Evolutionary conservation across 1,140 invertebrate species (phyloP).

Genomic region (Drosophila pachea): DNA sequence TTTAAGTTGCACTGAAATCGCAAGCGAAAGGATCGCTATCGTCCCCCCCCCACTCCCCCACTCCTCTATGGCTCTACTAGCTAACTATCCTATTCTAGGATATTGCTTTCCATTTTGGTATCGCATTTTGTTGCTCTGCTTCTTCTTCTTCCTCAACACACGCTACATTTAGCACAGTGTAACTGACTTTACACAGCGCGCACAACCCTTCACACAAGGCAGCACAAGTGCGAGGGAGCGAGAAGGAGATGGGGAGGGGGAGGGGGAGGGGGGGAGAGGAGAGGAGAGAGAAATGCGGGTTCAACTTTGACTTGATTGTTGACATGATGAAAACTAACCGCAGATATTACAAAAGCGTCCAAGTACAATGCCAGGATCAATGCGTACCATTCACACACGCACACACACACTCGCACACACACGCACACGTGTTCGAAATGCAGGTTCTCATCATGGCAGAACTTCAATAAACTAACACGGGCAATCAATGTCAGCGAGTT

Average conservation of each 20-base stretch:
- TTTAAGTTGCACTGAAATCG: too few species aligned
- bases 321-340: constrained; percentile 72
- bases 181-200: constrained; percentile 59
- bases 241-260: not conserved
- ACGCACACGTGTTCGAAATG: constrained; percentile 56
- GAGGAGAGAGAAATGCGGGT: constrained; percentile 3
- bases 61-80: constrained; percentile 5
- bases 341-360: constrained; percentile 53
- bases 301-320: constrained; percentile 67
- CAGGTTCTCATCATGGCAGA: constrained; percentile 15
- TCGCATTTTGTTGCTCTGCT: constrained; percentile 11
- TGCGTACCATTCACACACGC: constrained; percentile 12
- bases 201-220: constrained; percentile 12
- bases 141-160: constrained; percentile 30
- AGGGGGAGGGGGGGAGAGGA: not conserved
- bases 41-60: too few species aligned
- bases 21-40: too few species aligned
- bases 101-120: constrained; percentile 44
- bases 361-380: constrained; percentile 49
- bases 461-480: constrained; percentile 61
- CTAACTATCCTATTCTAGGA: constrained; percentile 23
- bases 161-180: constrained; percentile 71
- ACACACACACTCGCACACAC: not conserved
- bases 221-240: constrained; percentile 1
- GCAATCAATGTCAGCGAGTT: constrained; percentile 69